Percentiles rank a stretch among this genome's conserved stretches.
Evolutionary conservation across 2,113 vertebrate genomes (phyloP).

Genomic region (Malurus cyaneus): DNA sequence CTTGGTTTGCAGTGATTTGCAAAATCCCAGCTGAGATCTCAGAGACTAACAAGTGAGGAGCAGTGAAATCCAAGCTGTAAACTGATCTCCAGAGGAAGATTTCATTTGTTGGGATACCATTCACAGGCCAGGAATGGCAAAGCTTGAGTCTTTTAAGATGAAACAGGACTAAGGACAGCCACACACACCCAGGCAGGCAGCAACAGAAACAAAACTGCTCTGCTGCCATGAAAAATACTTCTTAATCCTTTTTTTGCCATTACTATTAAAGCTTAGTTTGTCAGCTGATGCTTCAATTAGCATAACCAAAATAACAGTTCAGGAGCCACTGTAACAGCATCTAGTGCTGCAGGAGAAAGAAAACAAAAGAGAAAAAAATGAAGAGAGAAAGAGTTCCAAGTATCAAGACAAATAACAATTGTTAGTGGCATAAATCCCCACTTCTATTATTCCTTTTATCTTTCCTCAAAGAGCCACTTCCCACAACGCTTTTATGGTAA

Average conservation of each 20-base stretch:
- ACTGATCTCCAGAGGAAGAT: not conserved
- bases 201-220: not conserved
- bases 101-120: not conserved
- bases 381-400: not conserved
- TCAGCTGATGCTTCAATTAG: not conserved
- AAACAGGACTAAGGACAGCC: not conserved
- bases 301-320: not conserved
- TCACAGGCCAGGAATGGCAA: not conserved
- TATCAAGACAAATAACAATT: not conserved
- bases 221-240: not conserved
- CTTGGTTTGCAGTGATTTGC: not conserved
- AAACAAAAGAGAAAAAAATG: not conserved
- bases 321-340: not conserved
- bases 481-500: not conserved
- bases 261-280: not conserved
- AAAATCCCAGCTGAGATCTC: not conserved
- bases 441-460: not conserved
- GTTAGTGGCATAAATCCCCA: not conserved
- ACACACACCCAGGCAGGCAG: accelerated
- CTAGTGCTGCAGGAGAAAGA: not conserved
- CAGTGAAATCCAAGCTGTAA: not conserved
- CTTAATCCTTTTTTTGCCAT: not conserved
- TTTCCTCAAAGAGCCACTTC: not conserved
- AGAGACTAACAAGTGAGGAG: not conserved
- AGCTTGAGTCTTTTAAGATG: not conserved